Evolutionary conservation across 2,888 invertebrate species (phyloP).

Genomic region (Orthonychiurus folsomi): DNA sequence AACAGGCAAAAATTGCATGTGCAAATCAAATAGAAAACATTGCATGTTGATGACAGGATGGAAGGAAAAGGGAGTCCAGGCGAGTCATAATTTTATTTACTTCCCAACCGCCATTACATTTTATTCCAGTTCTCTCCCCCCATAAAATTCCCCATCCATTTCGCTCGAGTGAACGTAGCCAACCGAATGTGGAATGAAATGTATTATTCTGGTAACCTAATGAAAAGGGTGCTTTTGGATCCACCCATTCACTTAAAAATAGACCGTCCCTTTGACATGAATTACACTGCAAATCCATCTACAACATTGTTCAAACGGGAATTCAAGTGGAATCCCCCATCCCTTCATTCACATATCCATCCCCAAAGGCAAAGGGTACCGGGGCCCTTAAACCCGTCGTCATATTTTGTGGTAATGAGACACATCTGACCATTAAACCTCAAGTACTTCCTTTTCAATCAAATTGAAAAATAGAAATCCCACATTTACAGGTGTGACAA

Average conservation of each 20-base stretch:
- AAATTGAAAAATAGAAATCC: too few relatives aligned
- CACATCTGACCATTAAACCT: neutral
- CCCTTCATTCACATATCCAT: neutral
- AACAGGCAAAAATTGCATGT: too few relatives aligned
- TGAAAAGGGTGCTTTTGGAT: neutral
- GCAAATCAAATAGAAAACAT: too few relatives aligned
- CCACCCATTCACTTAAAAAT: slow-evolving; percentile 1
- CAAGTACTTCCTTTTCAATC: too few relatives aligned
- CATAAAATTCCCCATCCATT: neutral
- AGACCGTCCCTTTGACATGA: neutral
- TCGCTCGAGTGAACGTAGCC: neutral
- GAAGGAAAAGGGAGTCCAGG: too few relatives aligned
- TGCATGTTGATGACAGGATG: too few relatives aligned
- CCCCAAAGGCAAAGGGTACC: too few relatives aligned
- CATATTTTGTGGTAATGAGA: neutral
- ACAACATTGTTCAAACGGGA: neutral
- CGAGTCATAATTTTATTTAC: too few relatives aligned
- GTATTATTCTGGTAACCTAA: neutral
- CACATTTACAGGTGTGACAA: too few relatives aligned
- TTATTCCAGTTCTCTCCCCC: neutral
- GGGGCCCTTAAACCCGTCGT: too few relatives aligned
- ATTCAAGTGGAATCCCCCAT: neutral
- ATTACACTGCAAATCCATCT: too few relatives aligned
- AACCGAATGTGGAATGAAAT: neutral
- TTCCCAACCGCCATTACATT: neutral